phyloP scores from a whole-genome alignment of 2,113 vertebrate species.

The Melospiza georgiana region DNA sequence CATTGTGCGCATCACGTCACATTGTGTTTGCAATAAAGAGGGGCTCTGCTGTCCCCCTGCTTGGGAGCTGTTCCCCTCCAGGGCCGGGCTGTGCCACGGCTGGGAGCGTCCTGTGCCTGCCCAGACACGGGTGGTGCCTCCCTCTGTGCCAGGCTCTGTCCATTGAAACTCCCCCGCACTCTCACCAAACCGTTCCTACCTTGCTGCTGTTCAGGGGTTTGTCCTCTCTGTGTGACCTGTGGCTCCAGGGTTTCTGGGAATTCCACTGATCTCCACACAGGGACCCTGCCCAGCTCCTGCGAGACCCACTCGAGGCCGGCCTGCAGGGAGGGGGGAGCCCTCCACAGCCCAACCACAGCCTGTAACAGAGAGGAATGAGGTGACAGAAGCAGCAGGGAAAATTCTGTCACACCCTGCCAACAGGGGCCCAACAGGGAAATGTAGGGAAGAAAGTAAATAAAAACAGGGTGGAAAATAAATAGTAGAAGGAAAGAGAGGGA shows the following conservation, averaged over 20 bases:
- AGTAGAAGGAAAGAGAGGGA: background rate
- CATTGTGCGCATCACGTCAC: rapidly evolving
- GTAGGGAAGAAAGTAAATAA: background rate
- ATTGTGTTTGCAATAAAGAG: rapidly evolving
- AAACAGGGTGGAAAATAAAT: background rate
- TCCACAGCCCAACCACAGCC: background rate
- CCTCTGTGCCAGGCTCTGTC: background rate
- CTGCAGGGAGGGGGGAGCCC: background rate
- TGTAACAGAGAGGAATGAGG: background rate
- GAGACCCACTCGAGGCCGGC: background rate
- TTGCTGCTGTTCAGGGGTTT: rapidly evolving
- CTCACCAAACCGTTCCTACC: rapidly evolving
- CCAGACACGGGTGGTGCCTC: rapidly evolving
- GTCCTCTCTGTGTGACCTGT: rapidly evolving
- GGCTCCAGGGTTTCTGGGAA: too few relatives aligned
- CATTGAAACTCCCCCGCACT: rapidly evolving
- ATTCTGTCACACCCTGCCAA: background rate
- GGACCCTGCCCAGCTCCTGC: background rate
- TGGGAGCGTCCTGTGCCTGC: rapidly evolving
- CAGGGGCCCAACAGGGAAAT: background rate
- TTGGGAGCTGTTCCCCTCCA: background rate
- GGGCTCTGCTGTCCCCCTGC: rapidly evolving
- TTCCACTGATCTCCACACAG: rapidly evolving
- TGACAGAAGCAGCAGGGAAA: background rate
- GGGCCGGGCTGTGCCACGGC: background rate